A percentile compares a stretch with the other conserved stretches of the same genome.
Conservation (phyloP, 1,140 invertebrate species). For the Drosophila tropicalis region DNA sequence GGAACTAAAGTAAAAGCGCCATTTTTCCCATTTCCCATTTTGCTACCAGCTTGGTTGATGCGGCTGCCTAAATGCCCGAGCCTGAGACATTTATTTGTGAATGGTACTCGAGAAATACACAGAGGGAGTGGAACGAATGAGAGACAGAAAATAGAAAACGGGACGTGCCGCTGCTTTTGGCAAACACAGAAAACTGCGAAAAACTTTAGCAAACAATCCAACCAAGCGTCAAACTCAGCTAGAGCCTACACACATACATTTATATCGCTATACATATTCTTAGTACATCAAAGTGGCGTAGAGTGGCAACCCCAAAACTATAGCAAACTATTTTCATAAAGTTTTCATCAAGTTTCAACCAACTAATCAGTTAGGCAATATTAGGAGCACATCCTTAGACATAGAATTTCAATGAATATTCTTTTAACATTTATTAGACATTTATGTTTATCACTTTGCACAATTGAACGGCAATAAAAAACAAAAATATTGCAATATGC, state of each 20-base stretch:
- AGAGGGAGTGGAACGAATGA: conserved; percentile 31
- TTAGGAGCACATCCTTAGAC: not conserved
- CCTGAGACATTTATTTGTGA: conserved; percentile 71
- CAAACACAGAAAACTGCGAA: conserved; percentile 38
- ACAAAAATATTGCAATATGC: not conserved
- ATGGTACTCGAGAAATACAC: conserved; percentile 55
- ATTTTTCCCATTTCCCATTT: conserved; percentile 6
- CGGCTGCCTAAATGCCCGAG: conserved; percentile 66
- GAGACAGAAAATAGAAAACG: conserved; percentile 29
- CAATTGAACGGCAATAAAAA: conserved; percentile 1
- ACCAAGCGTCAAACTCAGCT: conserved; percentile 1
- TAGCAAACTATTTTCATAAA: conserved; percentile 52
- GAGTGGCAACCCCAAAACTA: not conserved
- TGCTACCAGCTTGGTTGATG: conserved; percentile 13
- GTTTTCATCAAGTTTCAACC: conserved; percentile 33
- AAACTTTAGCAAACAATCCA: conserved; percentile 39
- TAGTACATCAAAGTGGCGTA: conserved; percentile 8
- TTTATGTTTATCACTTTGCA: conserved; percentile 7
- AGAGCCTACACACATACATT: not conserved
- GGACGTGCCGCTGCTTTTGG: conserved; percentile 52
- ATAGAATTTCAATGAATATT: not conserved
- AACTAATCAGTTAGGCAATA: conserved; percentile 53
- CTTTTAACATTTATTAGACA: conserved; percentile 27
- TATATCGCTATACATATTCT: too few relatives aligned
- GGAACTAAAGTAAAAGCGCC: conserved; percentile 8